Evolutionary conservation across 2,888 invertebrate species (phyloP), one percentile per base, ranked within the genome.

Genomic region (Agrochola litura): DNA sequence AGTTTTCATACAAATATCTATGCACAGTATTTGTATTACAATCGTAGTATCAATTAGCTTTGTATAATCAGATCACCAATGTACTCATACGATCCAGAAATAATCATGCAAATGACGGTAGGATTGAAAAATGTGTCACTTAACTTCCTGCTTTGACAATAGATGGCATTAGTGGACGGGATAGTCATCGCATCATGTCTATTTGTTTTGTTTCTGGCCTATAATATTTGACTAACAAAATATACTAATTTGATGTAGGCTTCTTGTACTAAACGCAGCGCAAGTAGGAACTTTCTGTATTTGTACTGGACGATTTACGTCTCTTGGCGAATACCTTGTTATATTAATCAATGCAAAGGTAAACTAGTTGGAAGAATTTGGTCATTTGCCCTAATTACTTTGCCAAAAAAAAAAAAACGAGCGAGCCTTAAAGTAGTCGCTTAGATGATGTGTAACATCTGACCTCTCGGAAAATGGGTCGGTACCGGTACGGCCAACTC

Each of bases 41-140:
- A 19, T 25, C 46, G 58, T 78, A 60, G 66, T 76, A 16, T 61
- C 30, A 61, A 30, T 58, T 41, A 41, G 22, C 9, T 66, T 70
- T 64, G 30, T 77, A 8, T 19, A 41, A 54, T 52, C 12, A 63
- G 10, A 79, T 65, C 58, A 25, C 22, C 77, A 79, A 78, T 86
- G 77, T 77, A 73, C 81, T 79, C 78, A 72, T 63, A 77, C 30
- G 49, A 49, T 16, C 12, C 14, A 67, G 9, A 6, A 37, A 67
- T 25, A 56, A n/a, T 22, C 6, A 65, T 0, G 5, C 0, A 74
- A 71, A 61, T 49, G 61, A 70, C 60, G 60, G 60, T 71, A 75
- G 73, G 0, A 46, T 37, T 12, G 19, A 37, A 56, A 56, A 60
- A 25, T 12, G 14, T 6, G 12, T 6, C 0, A 41, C 4, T 63